Conservation (phyloP, 2,797 vertebrate species). For the Hapalemur alaotrensis region DNA sequence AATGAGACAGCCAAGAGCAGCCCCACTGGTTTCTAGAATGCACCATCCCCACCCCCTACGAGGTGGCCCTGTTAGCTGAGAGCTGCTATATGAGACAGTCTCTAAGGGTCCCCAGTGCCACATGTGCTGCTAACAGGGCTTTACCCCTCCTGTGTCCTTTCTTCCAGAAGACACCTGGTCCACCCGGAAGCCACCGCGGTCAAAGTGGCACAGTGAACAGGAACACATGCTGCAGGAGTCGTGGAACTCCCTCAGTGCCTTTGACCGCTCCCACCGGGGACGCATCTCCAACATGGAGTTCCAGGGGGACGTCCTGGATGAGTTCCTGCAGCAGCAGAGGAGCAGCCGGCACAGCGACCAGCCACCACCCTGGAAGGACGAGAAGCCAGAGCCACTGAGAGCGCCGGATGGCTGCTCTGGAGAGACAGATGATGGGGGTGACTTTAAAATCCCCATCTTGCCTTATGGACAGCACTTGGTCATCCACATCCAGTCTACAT, state of each 20-base stretch:
- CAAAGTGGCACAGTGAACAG: constrained; percentile 85
- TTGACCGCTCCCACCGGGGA: constrained; percentile 94
- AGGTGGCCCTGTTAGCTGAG: not conserved
- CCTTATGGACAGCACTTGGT: constrained; percentile 92
- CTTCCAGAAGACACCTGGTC: constrained; percentile 85
- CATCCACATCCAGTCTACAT: constrained; percentile 93
- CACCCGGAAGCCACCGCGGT: constrained; percentile 71
- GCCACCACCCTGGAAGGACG: constrained; percentile 55
- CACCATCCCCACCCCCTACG: no score
- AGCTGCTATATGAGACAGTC: rapidly evolving
- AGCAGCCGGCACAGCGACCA: constrained; percentile 64
- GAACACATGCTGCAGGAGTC: constrained; percentile 92
- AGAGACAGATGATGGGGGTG: constrained; percentile 80
- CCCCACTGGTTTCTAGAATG: not conserved
- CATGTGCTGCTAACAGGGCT: not conserved
- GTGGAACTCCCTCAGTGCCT: constrained; percentile 94
- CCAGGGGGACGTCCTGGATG: constrained; percentile 94
- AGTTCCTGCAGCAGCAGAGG: constrained; percentile 93
- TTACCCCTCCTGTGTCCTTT: not conserved
- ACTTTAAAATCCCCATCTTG: constrained; percentile 95
- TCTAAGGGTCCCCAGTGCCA: not conserved
- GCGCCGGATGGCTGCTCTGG: constrained; percentile 80
- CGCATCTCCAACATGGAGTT: constrained; percentile 93
- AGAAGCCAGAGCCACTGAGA: constrained; percentile 35
- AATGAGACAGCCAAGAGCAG: not conserved